Percentiles rank a stretch among this genome's conserved stretches.
Conservation (phyloP, 2,113 vertebrate genomes). For the Alces alces region DNA sequence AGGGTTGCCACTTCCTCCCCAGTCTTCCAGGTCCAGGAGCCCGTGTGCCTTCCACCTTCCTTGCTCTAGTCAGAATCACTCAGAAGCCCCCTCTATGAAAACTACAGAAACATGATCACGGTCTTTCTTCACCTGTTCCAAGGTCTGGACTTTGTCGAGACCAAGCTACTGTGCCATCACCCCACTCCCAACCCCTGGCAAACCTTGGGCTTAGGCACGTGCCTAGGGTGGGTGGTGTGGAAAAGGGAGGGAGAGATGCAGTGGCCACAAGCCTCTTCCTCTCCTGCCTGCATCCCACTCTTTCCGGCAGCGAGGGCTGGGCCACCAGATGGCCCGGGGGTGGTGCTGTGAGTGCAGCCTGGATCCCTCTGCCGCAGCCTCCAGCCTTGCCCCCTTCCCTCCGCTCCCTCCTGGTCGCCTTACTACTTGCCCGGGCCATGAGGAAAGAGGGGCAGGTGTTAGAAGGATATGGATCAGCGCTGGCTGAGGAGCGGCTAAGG, state of each 20-base stretch:
- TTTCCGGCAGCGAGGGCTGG: conserved; percentile 39
- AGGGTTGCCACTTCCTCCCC: not conserved
- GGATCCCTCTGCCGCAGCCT: not conserved
- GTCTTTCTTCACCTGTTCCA: not conserved
- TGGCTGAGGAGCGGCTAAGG: not conserved
- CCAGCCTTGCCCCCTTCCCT: not conserved
- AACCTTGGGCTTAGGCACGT: not conserved
- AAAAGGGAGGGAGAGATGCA: not conserved
- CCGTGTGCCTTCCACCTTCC: not conserved
- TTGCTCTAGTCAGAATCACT: not conserved
- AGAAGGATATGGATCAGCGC: not conserved
- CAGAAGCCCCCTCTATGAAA: not conserved
- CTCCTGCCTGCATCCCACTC: conserved; percentile 39
- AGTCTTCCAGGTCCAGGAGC: not conserved
- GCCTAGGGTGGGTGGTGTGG: not conserved
- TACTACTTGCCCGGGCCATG: not conserved
- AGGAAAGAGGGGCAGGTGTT: not conserved
- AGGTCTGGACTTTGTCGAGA: not conserved
- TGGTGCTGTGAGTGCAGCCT: not conserved
- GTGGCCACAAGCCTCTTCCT: not conserved
- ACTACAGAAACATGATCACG: not conserved
- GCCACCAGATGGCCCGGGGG: conserved; percentile 62
- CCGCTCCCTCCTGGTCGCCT: not conserved
- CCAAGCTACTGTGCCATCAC: not conserved
- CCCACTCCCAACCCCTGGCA: not conserved